Percentiles rank a stretch among this genome's conserved stretches.
These are phyloP conservation scores for Dioctria rufipes DNA, from an alignment of 2,888 invertebrate genomes.

Conservation along the genomic window DNA sequence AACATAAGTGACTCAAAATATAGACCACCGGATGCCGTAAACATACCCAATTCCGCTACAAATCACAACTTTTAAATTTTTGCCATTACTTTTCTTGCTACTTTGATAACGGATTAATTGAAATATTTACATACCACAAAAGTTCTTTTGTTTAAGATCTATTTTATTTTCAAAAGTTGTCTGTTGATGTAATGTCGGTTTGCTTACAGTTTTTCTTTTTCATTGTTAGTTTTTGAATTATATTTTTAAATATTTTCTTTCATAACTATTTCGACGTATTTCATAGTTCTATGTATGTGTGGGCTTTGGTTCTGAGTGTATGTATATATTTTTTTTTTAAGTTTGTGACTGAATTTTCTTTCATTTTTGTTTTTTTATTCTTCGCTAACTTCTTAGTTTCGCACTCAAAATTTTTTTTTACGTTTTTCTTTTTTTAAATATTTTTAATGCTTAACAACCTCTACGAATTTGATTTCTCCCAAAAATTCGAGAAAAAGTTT, in stretches of 20 bases:
- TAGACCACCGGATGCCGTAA: no score
- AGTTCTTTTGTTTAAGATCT: neutral
- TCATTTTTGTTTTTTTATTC: neutral
- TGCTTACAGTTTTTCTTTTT: neutral
- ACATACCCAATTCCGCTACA: no score
- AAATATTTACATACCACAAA: neutral
- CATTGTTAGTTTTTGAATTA: neutral
- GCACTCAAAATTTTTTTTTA: neutral
- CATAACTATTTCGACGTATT: neutral
- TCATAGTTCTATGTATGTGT: neutral
- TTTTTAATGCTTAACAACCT: slow-evolving; percentile 27
- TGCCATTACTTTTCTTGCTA: no score
- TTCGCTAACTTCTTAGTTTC: neutral
- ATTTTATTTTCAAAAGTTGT: neutral
- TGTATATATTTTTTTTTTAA: no score
- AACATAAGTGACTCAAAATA: no score
- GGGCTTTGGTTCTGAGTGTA: slow-evolving; percentile 1
- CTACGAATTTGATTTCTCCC: slow-evolving; percentile 31
- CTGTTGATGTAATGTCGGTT: neutral
- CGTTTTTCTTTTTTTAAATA: neutral
- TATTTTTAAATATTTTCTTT: neutral
- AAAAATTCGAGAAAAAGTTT: slow-evolving; percentile 32
- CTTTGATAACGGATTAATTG: no score
- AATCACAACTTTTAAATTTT: no score
- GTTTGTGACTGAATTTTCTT: neutral